These are phyloP conservation scores for Coregonus suidteri DNA, from an alignment of 2,797 vertebrate species.

Conservation along the genomic window DNA sequence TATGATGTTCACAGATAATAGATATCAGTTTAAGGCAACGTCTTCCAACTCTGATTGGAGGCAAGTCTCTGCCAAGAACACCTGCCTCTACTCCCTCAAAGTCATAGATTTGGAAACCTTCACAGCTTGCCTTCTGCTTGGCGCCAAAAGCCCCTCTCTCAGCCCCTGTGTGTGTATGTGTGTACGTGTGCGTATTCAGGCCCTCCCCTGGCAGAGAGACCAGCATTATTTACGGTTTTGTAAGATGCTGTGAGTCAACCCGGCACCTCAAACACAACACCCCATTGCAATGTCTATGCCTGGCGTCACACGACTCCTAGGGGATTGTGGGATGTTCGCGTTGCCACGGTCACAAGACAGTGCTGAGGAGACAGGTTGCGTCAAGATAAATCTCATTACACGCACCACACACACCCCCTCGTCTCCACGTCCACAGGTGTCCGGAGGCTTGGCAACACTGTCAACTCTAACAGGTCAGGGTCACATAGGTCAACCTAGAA, in stretches of 20 bases:
- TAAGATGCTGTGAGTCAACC: conserved; percentile 43
- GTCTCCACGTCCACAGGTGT: background rate
- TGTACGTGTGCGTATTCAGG: background rate
- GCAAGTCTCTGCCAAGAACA: conserved; percentile 48
- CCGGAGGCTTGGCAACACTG: conserved; percentile 13
- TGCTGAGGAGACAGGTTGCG: conserved; percentile 11
- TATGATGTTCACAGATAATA: background rate
- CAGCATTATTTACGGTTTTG: conserved; percentile 62
- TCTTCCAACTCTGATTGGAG: background rate
- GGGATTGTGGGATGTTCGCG: conserved; percentile 60
- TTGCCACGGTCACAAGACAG: conserved; percentile 44
- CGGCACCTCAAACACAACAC: conserved; percentile 55
- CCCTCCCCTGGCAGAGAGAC: conserved; percentile 47
- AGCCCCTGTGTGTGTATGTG: conserved; percentile 10
- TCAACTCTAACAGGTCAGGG: conserved; percentile 24
- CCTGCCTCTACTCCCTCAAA: conserved; percentile 49
- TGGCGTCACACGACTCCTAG: conserved; percentile 55
- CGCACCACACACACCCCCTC: conserved; percentile 24
- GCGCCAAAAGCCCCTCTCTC: background rate
- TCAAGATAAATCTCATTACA: background rate
- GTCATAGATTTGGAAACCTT: conserved; percentile 30
- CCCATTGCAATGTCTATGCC: background rate
- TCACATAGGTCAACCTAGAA: conserved; percentile 23
- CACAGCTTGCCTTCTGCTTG: background rate
- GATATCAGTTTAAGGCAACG: background rate